Evolutionary conservation across 2,888 invertebrate genomes (phyloP).

Genomic region (Xestobium rufovillosum): DNA sequence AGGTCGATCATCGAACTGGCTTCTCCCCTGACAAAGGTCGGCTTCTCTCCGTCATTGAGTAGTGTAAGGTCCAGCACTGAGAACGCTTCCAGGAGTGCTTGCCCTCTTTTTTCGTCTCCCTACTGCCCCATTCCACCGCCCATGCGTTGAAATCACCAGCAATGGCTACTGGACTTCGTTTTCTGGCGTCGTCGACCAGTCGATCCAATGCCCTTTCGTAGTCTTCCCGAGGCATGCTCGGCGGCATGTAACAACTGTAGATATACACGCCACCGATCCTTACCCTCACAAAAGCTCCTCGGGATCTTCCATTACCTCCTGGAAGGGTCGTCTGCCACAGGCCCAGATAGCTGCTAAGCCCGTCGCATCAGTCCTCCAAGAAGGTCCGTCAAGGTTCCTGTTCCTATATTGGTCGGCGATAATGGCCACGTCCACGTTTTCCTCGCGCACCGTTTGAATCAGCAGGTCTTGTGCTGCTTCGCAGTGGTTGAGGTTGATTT

Average conservation of each 20-base stretch:
- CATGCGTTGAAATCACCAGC: conserved; percentile 19
- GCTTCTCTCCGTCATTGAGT: conserved; percentile 16
- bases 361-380: conserved; percentile 14
- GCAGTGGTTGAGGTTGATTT: too few relatives aligned
- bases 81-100: conserved; percentile 17
- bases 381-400: too few relatives aligned
- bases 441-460: too few relatives aligned
- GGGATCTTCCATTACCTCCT: conserved; percentile 1
- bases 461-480: too few relatives aligned
- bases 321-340: conserved; percentile 8
- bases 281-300: conserved; percentile 15
- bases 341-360: conserved; percentile 14
- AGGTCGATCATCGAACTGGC: conserved; percentile 23
- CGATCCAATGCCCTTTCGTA: conserved; percentile 13
- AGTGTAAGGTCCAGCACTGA: conserved; percentile 13
- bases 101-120: conserved; percentile 18
- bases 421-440: conserved; percentile 11
- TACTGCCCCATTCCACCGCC: conserved; percentile 23
- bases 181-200: conserved; percentile 14
- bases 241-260: conserved; percentile 21
- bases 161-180: conserved; percentile 16
- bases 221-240: conserved; percentile 11
- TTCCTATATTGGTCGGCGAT: conserved; percentile 19
- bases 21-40: conserved; percentile 19
- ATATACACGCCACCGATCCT: conserved; percentile 13